Evolutionary conservation across 2,888 invertebrate species (phyloP).

Genomic region (Drosophila tanythrix): DNA sequence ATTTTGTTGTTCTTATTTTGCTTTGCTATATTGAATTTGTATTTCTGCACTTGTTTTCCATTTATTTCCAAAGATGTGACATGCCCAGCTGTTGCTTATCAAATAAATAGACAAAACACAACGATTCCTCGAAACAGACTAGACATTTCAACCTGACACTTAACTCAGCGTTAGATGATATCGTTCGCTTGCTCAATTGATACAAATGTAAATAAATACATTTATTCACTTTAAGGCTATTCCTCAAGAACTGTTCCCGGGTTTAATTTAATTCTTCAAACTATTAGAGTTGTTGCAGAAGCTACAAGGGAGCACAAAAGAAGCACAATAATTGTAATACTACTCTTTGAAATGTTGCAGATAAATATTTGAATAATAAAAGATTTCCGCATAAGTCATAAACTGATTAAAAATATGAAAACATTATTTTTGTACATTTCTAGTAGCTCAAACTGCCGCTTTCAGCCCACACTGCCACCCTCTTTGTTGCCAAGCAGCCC

Average conservation of each 20-base stretch:
- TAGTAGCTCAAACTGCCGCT: neutral
- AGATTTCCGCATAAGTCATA: neutral
- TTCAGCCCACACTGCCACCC: neutral
- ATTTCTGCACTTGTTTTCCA: constrained; percentile 35
- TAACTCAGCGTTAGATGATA: constrained; percentile 42
- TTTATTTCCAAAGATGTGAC: constrained; percentile 49
- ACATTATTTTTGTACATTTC: neutral
- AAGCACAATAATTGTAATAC: neutral
- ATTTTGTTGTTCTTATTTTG: constrained; percentile 3
- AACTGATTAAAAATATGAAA: neutral
- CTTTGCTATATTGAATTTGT: neutral
- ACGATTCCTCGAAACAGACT: constrained; percentile 49
- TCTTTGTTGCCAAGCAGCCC: neutral
- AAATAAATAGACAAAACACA: constrained; percentile 46
- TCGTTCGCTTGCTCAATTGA: neutral
- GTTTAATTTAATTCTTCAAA: neutral
- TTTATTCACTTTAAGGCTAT: neutral
- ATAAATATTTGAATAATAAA: neutral
- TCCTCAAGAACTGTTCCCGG: neutral
- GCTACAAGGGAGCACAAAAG: neutral
- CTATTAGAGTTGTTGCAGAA: neutral
- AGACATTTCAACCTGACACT: constrained; percentile 58
- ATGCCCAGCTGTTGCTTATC: constrained; percentile 50
- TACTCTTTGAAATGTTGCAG: neutral
- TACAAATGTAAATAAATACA: neutral